Conservation (phyloP, 2,888 invertebrate species). For the Dascillus cervinus region DNA sequence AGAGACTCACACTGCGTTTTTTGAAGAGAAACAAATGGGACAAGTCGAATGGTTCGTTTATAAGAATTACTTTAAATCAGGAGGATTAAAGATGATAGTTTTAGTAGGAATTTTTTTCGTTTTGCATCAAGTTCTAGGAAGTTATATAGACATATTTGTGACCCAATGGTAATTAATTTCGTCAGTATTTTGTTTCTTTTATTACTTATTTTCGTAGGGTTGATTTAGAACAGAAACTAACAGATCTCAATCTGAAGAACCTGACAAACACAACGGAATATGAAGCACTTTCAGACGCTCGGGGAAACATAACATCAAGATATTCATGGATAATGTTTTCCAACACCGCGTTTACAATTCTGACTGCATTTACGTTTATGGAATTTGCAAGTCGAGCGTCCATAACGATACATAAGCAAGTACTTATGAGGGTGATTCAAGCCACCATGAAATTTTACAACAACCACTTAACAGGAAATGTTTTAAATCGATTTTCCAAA, state of each 20-base stretch:
- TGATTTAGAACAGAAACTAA: slow-evolving; percentile 15
- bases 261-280: slow-evolving; percentile 11
- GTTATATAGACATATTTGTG: slow-evolving; percentile 17
- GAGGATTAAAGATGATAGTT: slow-evolving; percentile 20
- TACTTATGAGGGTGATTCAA: slow-evolving; percentile 14
- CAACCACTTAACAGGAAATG: slow-evolving; percentile 15
- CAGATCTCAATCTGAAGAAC: slow-evolving; percentile 6
- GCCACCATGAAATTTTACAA: slow-evolving; percentile 17
- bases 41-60: slow-evolving; percentile 23
- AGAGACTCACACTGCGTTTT: slow-evolving; percentile 8
- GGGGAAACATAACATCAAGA: slow-evolving; percentile 16
- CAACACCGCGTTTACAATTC: slow-evolving; percentile 22
- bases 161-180: not conserved
- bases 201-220: too few species aligned
- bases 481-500: slow-evolving; percentile 19
- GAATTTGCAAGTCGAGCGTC: slow-evolving; percentile 13
- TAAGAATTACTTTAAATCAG: slow-evolving; percentile 22
- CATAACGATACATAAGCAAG: slow-evolving; percentile 12
- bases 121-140: slow-evolving; percentile 18
- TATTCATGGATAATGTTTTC: slow-evolving; percentile 25
- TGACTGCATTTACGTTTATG: slow-evolving; percentile 20
- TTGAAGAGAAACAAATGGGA: slow-evolving; percentile 25
- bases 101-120: slow-evolving; percentile 18
- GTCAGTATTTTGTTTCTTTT: not conserved
- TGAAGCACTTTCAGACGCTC: slow-evolving; percentile 5